Base-by-base conservation (phyloP, 2,113 vertebrate genomes). In the Ellobius talpinus region DNA sequence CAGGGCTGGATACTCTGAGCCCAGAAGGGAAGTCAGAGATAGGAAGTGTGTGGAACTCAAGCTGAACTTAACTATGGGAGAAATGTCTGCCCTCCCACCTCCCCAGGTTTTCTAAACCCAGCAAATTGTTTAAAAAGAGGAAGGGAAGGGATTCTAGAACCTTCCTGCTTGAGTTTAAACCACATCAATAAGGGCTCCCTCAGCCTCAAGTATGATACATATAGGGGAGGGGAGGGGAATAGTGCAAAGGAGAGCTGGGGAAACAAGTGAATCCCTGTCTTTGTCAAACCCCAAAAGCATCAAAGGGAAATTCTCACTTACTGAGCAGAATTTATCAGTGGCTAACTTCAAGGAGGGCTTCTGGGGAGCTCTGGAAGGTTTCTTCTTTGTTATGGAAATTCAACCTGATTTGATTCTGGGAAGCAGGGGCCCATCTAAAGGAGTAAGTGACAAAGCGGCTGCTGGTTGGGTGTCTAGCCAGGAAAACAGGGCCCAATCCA, bases 351-450 rank as follows among this genome's bases (percentile, higher is more conserved):
- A 87, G 68, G 88, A 89, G 50, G 3, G 76, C 19, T 96, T 95
- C 93, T 95, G 95, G 91, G 45, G 93, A 88, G 58, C 52, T 1
- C 0, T 7, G 65, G 79, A 92, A 96, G 72, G 74, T 90, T 95
- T 52, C 33, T 92, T n/a, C 70, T 84, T 93, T 73, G 76, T 89
- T 87, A 96, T 96, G 93, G 90, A 97, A 97, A 96, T 92, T 84
- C 61, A 93, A 88, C 96, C 68, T 88, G 90, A 70, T 73, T 61
- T 87, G 74, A 85, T 13, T 45, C 33, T 95, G 74, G 96, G 94
- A 95, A 97, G 91, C 45, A 96, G 39, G 47, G 94, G 55, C 39
- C 89, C 79, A 87, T 93, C 72, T 95, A 76, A 86, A 78, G 61
- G 33, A 89, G 70, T 85, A 97, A 97, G 94, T 95, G 96, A 92